These are phyloP conservation scores for Scaptomyza tumidula DNA, from an alignment of 2,888 invertebrate species.

Conservation along the genomic window DNA sequence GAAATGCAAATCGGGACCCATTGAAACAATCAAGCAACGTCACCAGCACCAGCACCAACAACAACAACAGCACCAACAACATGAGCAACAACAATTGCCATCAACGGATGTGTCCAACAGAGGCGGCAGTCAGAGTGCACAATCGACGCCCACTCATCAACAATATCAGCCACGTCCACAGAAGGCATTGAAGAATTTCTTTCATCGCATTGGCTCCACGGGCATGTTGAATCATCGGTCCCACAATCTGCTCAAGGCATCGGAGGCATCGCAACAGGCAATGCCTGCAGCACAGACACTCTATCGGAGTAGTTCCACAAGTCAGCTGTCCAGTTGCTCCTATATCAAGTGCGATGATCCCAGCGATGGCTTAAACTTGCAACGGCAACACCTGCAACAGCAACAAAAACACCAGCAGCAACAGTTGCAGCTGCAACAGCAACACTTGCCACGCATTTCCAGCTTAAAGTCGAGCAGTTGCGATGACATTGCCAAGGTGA, in stretches of 20 bases:
- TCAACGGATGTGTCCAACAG: slow-evolving; percentile 31
- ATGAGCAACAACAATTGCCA: slow-evolving; percentile 25
- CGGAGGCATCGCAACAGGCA: slow-evolving; percentile 78
- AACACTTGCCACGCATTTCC: slow-evolving; percentile 57
- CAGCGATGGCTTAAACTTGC: slow-evolving; percentile 90
- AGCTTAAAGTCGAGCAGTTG: slow-evolving; percentile 88
- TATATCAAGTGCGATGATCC: slow-evolving; percentile 92
- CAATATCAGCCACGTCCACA: slow-evolving; percentile 76
- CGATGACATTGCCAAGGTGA: slow-evolving; percentile 89
- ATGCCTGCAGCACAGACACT: slow-evolving; percentile 80
- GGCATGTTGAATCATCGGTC: slow-evolving; percentile 88
- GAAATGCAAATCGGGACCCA: slow-evolving; percentile 86
- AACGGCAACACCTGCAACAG: slow-evolving; percentile 15
- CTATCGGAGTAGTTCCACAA: slow-evolving; percentile 92
- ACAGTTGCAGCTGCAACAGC: slow-evolving; percentile 24
- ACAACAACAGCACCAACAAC: slow-evolving; percentile 44
- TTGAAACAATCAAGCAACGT: slow-evolving; percentile 85
- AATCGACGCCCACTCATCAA: slow-evolving; percentile 76
- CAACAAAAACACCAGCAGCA: slow-evolving; percentile 44
- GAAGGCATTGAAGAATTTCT: slow-evolving; percentile 89
- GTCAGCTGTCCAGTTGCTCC: slow-evolving; percentile 88
- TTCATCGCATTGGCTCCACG: slow-evolving; percentile 91
- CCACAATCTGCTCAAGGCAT: slow-evolving; percentile 82
- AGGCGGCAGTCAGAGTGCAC: slow-evolving; percentile 59
- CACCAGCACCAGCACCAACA: slow-evolving; percentile 65